These are phyloP conservation scores for Carettochelys insculpta DNA, from an alignment of 2,113 vertebrate genomes.

Conservation along the genomic window DNA sequence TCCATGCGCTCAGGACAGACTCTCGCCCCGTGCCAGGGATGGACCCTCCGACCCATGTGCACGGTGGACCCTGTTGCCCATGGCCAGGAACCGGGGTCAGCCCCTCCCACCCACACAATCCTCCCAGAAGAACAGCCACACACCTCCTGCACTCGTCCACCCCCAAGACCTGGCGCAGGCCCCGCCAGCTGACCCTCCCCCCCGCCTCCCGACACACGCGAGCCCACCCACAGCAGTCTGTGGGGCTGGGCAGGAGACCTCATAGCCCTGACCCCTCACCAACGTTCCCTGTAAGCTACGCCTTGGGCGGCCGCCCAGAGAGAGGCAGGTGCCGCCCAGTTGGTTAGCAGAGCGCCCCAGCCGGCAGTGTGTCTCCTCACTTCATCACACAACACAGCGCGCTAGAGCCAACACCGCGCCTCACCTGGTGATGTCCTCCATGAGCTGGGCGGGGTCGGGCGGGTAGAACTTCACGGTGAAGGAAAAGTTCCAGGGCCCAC, in stretches of 20 bases:
- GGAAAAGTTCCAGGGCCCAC: constrained; percentile 90
- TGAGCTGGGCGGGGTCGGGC: constrained; percentile 96
- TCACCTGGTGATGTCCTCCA: constrained; percentile 97
- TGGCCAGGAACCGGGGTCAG: background rate
- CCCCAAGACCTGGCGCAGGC: background rate
- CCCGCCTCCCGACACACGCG: no score
- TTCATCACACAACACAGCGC: no score
- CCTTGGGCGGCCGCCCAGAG: no score
- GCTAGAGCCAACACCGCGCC: no score
- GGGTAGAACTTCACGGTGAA: constrained; percentile 99
- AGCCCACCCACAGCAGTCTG: no score
- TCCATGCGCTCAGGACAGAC: background rate
- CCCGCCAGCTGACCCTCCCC: background rate
- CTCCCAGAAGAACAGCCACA: background rate
- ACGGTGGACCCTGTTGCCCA: background rate
- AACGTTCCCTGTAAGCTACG: no score
- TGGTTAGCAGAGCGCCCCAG: no score
- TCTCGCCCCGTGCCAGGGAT: background rate
- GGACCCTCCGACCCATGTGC: background rate
- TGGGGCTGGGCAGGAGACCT: no score
- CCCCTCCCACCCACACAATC: background rate
- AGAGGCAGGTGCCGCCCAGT: no score
- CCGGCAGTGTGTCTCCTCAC: no score
- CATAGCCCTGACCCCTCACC: no score
- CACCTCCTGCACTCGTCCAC: background rate